Evolutionary conservation across 2,888 invertebrate genomes (phyloP), one percentile per base, ranked within the genome.

Genomic region (Tachina fera): DNA sequence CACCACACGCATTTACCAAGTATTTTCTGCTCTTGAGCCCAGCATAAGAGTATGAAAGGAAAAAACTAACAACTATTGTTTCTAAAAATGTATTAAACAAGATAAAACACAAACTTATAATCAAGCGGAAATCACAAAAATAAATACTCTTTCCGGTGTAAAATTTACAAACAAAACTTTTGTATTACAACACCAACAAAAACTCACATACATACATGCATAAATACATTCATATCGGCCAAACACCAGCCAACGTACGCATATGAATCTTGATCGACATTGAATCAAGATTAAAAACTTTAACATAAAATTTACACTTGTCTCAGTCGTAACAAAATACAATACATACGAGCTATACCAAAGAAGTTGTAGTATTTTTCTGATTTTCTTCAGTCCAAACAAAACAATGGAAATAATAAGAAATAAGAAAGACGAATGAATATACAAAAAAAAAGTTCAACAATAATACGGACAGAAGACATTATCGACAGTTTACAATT

Each of bases 221-320:
- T 43, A 22, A 63, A 31, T 19, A 39, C 11, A 31, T 4, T 3
- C 4, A 31, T 31, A 61, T 13, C n/a, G 47, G 49, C 45, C 13
- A 67, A 72, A 70, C 53, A 61, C 14, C 11, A 68, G 16, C 19
- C 10, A 68, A 83, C 8, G 49, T 31, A n/a, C 22, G 13, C 9
- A 68, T 45, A 72, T 78, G 84, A 86, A 83, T 83, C 80, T 80
- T 87, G 88, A 88, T 88, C 88, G 88, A 88, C 88, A 88, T 87
- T 87, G 88, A 87, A 88, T 88, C 88, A 88, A 89, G 88, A 89
- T 89, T 87, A 88, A 87, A 77, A 77, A 78, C 77, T 76, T 88
- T 87, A 87, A 89, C 90, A 90, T 89, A 90, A 90, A 90, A 90
- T 90, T 89, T 90, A 90, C 91, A 91, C 91, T 91, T 89, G 88